Evolutionary conservation across 1,140 invertebrate species (phyloP).

Genomic region (Drosophila santomea): DNA sequence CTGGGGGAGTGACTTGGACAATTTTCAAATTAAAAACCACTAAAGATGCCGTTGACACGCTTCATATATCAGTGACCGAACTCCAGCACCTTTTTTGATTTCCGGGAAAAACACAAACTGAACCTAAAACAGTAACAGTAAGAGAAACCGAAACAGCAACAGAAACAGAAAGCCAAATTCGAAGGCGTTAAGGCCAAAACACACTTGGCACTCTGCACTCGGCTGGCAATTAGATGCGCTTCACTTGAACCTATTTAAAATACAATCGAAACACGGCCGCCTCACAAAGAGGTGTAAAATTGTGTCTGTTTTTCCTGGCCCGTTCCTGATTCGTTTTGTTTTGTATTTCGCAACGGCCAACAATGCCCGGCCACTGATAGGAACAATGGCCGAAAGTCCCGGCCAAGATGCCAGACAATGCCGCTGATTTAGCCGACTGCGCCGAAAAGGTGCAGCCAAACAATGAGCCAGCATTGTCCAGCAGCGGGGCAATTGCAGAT

Average conservation of each 20-base stretch:
- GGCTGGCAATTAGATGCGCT: constrained; percentile 79
- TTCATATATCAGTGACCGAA: constrained; percentile 70
- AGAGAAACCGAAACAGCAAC: neutral
- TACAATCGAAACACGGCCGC: constrained; percentile 70
- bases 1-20: constrained; percentile 65
- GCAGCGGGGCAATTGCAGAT: constrained; percentile 65
- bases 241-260: constrained; percentile 83
- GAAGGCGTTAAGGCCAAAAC: constrained; percentile 71
- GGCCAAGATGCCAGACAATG: constrained; percentile 58
- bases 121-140: neutral
- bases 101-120: constrained; percentile 60
- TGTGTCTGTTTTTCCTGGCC: constrained; percentile 41
- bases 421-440: constrained; percentile 53
- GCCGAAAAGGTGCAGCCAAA: constrained; percentile 54
- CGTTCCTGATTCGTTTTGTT: constrained; percentile 11
- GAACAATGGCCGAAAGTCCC: constrained; percentile 67
- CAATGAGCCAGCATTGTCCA: constrained; percentile 40
- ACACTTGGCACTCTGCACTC: constrained; percentile 70
- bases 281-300: constrained; percentile 80
- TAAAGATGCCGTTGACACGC: constrained; percentile 80
- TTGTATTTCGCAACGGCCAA: constrained; percentile 73
- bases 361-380: constrained; percentile 74
- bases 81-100: constrained; percentile 72
- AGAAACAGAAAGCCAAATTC: neutral
- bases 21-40: constrained; percentile 83